phyloP scores from a whole-genome alignment of 2,113 vertebrate species.

The Bettongia penicillata region DNA sequence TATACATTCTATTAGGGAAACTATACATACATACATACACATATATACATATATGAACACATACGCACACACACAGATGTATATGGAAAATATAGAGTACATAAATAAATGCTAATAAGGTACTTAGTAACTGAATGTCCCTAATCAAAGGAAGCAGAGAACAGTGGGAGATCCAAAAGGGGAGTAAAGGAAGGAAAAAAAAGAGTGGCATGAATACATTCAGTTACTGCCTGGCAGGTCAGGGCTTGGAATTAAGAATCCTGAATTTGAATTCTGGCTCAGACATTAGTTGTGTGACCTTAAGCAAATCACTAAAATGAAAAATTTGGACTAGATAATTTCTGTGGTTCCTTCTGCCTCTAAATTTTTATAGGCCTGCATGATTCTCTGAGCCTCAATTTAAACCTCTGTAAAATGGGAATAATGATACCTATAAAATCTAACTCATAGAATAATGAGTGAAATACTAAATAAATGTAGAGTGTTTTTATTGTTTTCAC shows the following conservation, averaged over 20 bases:
- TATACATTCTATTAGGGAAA: background rate
- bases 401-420: background rate
- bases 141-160: background rate
- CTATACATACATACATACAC: background rate
- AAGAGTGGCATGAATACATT: background rate
- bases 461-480: background rate
- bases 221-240: no score
- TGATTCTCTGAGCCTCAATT: background rate
- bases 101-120: background rate
- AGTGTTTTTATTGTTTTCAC: background rate
- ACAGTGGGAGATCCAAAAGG: constrained; percentile 24
- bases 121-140: background rate
- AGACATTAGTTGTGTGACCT: background rate
- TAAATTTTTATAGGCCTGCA: background rate
- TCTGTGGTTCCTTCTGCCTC: background rate
- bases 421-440: background rate
- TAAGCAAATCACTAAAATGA: background rate
- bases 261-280: no score
- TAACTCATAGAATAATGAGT: background rate
- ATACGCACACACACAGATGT: background rate
- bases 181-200: background rate
- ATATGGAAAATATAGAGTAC: background rate
- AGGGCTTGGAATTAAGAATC: background rate
- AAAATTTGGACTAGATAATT: background rate
- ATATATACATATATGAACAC: background rate